These are phyloP conservation scores for Ctenopoma kingsleyae DNA, from an alignment of 2,797 vertebrate genomes.

Conservation along the genomic window DNA sequence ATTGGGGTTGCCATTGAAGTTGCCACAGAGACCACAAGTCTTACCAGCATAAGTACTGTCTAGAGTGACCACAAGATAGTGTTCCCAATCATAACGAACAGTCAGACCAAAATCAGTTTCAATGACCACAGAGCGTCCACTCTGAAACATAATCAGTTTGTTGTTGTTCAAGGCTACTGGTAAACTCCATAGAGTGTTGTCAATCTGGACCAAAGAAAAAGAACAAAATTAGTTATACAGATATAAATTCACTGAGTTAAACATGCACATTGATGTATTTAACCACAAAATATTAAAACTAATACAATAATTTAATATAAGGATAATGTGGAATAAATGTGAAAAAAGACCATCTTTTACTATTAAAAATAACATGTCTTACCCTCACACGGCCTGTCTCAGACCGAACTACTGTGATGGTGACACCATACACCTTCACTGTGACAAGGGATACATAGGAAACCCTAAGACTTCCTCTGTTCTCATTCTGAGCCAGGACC, in stretches of 20 bases:
- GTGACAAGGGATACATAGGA: slow-evolving; percentile 75
- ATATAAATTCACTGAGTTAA: neutral
- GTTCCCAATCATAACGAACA: slow-evolving; percentile 80
- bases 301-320: neutral
- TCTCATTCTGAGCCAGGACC: slow-evolving; percentile 78
- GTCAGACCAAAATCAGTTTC: slow-evolving; percentile 73
- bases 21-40: slow-evolving; percentile 79
- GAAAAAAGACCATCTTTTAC: neutral
- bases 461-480: slow-evolving; percentile 72
- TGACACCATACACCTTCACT: slow-evolving; percentile 72
- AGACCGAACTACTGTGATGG: slow-evolving; percentile 70
- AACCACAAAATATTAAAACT: neutral
- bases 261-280: slow-evolving; percentile 2
- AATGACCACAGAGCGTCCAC: slow-evolving; percentile 71
- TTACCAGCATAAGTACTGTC: slow-evolving; percentile 49
- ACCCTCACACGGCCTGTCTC: slow-evolving; percentile 80
- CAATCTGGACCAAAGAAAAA: slow-evolving; percentile 63
- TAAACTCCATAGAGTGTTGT: slow-evolving; percentile 70
- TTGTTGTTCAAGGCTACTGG: slow-evolving; percentile 64
- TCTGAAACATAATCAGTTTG: slow-evolving; percentile 69
- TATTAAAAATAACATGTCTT: slow-evolving; percentile 48
- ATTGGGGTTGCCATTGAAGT: slow-evolving; percentile 70
- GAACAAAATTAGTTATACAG: neutral
- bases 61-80: slow-evolving; percentile 65
- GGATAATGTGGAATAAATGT: neutral